These are phyloP conservation scores for Sebastes itinus DNA, from an alignment of 2,797 vertebrate species.

Conservation along the genomic window DNA sequence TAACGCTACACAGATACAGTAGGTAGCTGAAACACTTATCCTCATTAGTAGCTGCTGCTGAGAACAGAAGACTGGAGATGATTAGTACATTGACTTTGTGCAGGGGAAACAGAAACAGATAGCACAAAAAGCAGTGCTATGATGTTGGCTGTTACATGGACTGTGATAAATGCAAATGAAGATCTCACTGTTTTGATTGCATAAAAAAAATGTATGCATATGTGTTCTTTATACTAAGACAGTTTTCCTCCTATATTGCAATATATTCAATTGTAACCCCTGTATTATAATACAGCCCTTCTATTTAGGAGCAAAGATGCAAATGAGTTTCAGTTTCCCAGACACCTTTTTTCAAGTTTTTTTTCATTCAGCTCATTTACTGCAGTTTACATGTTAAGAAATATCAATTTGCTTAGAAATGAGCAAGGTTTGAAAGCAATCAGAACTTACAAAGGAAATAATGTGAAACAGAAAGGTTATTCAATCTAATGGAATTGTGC, in stretches of 20 bases:
- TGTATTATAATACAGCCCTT: not conserved
- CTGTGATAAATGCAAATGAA: too few relatives aligned
- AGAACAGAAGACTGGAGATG: not conserved
- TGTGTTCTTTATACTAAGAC: not conserved
- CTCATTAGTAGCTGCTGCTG: constrained; percentile 1
- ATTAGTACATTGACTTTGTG: not conserved
- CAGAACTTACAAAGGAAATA: not conserved
- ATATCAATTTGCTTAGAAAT: not conserved
- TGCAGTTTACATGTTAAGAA: not conserved
- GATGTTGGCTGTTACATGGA: too few relatives aligned
- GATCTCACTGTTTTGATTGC: not conserved
- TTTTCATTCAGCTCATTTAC: not conserved
- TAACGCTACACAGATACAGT: not conserved
- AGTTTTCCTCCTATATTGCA: not conserved
- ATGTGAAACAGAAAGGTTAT: not conserved
- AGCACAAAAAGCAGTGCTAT: too few relatives aligned
- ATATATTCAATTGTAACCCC: not conserved
- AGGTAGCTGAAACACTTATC: not conserved
- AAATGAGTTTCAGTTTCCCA: not conserved
- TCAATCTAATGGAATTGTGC: not conserved
- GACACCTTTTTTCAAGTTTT: not conserved
- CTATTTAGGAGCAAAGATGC: not conserved
- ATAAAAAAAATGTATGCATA: not conserved
- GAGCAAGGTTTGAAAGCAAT: not conserved
- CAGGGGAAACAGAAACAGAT: not conserved